Evolutionary conservation across 2,113 vertebrate species (phyloP), one percentile per base, ranked within the genome.

Genomic region (Mugil cephalus): DNA sequence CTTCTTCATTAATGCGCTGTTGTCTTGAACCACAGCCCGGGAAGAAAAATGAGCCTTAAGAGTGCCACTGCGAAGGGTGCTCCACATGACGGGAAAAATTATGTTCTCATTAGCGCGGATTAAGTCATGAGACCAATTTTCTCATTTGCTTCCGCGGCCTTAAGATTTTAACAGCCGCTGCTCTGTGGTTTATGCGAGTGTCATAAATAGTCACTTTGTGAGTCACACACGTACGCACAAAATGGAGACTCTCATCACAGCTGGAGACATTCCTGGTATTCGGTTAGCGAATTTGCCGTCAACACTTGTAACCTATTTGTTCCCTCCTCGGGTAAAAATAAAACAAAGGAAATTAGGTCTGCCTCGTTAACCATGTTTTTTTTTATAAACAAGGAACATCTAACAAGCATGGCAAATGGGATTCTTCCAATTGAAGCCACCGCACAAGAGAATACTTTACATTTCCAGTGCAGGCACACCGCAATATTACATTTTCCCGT

Each of bases 41-140:
- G 17, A 52, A 30, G 40, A n/a, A 65, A 69, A 80, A 69, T 71
- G 67, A 54, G 62, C 50, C 51, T 73, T 56, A 19, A 51, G 64
- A 68, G 56, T 50, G 47, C 58, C 40, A 36, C 68, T 47, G 56
- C 17, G 66, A 60, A 65, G 42, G 43, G 34, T 30, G 48, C 59
- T 69, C 69, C 62, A 36, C 62, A 67, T 77, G 84, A 83, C 76
- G 73, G 54, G 64, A 72, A 74, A 74, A 82, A 79, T 62, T 10
- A 80, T 82, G 71, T 53, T 72, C 76, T 86, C 76, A 86, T 86
- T 86, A 84, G 40, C 70, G 58, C 38, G 53, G 79, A 88, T 87
- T 82, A 85, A 82, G 79, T 74, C 80, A 87, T 75, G 66, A 83
- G 66, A 79, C 62, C 76, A 72, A 40, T 84, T 86, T 84, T 82